Base-by-base conservation (phyloP, 2,888 invertebrate genomes). In the Eudasyphora cyanicolor region DNA sequence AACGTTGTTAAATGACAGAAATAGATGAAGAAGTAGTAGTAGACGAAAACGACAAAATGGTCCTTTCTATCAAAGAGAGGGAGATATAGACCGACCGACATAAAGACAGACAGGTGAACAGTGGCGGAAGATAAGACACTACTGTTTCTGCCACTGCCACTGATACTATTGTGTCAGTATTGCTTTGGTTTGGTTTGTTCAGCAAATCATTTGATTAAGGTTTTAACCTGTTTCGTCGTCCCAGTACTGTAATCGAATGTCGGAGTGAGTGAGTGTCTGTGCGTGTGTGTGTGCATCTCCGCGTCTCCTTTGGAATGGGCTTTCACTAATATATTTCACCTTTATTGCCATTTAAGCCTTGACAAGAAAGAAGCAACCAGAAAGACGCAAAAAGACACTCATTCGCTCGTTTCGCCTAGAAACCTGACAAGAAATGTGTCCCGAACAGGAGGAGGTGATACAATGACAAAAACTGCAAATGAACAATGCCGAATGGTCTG, bases 151-250 rank as follows among this genome's bases (percentile, higher is more conserved):
- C 29, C 19, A 42, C 35, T 45, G 60, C 21, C 57, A 60, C 29
- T 42, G 64, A 6, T n/a, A n/a, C 71, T 62, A 54, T 90, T 88
- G 88, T 86, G 88, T 87, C 87, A 89, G 90, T 89, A 88, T 90
- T 88, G 88, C 89, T 88, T n/a, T 90, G 87, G 87, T 87, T 87
- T 88, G 88, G 89, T 88, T n/a, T 90, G 87, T 87, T 87, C 88
- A 88, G 89, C 89, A 90, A 90, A 90, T 89, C 88, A 90, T 90
- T 90, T 89, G 88, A 76, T 85, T 42, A 82, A 79, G 45, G 57
- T 82, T 71, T 82, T 64, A 77, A 70, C 75, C 77, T 80, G 74
- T 57, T 77, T 62, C 70, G 67, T n/a, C n/a, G n/a, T n/a, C n/a
- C 57, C 67, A 73, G 42, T 45, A 49, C n/a, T 64, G 27, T n/a